Base-by-base conservation (phyloP, 2,888 invertebrate genomes). In the Plebejus argus region DNA sequence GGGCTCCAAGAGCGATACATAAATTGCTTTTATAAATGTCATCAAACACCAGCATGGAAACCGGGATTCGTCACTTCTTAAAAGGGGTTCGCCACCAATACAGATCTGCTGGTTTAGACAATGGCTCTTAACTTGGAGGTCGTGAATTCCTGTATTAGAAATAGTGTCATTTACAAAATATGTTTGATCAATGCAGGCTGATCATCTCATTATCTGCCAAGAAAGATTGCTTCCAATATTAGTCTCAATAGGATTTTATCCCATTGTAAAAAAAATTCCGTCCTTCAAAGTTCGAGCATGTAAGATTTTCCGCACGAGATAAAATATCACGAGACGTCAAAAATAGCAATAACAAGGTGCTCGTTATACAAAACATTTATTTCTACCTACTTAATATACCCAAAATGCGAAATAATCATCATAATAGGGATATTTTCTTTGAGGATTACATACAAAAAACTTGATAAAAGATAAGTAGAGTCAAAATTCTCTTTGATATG, bases 391-490 rank as follows among this genome's bases (percentile, higher is more conserved):
- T 28, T 66, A 33, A 66, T 66, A 18, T 18, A 66, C 15, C 28
- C 28, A 33, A 66, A 15, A 6, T 66, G 15, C 66, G 28, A 33
- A 33, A 66, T 66, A 66, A 28, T 28, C 15, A 66, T 66, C 66
- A 66, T 66, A 66, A 66, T 66, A 66, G 28, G 66, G 66, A 66
- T 66, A 66, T 33, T 33, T 66, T 66, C 61, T 66, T 66, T 66
- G 66, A 66, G 28, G 66, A 66, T 61, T 61, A 23, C 15, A 15
- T 28, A 66, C 28, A 66, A 66, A 66, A 28, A 66, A 66, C 66
- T 66, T 6, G 66, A 66, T 66, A 66, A 66, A 66, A 18, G 28
- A 66, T 66, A 66, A 66, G 66, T 66, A 66, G 18, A 66, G 5
- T 28, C 28, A 28, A 18, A 66, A 33, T 28, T 66, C 28, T 66